These are phyloP conservation scores for Catocala nupta DNA, from an alignment of 2,888 invertebrate genomes.

Conservation along the genomic window DNA sequence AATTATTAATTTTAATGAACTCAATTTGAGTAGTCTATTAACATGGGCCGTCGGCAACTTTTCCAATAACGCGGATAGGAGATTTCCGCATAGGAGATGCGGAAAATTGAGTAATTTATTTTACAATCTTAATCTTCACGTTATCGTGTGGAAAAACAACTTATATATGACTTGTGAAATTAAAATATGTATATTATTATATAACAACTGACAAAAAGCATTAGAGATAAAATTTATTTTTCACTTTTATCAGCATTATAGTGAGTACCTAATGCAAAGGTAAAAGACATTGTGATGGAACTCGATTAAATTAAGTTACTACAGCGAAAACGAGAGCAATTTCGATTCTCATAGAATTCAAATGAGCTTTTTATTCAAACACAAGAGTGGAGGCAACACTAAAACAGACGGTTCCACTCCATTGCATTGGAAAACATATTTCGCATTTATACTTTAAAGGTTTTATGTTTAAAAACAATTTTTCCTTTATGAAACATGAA, in stretches of 20 bases:
- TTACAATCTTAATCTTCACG: conserved; percentile 65
- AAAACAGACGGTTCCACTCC: conserved; percentile 75
- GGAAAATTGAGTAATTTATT: conserved; percentile 70
- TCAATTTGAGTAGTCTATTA: conserved; percentile 76
- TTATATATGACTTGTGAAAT: conserved; percentile 40
- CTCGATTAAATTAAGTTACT: conserved; percentile 86
- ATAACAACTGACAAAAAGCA: conserved; percentile 30
- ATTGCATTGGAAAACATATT: conserved; percentile 65
- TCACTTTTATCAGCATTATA: conserved; percentile 62
- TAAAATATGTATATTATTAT: conserved; percentile 33
- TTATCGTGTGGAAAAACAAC: conserved; percentile 51
- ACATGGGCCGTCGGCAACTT: conserved; percentile 64
- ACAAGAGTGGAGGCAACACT: conserved; percentile 74
- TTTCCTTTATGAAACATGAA: neutral
- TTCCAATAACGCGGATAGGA: conserved; percentile 60
- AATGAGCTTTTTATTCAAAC: conserved; percentile 87
- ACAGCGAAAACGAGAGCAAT: conserved; percentile 83
- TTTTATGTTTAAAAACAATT: conserved; percentile 36
- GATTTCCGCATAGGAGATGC: no score
- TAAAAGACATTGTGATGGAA: conserved; percentile 78
- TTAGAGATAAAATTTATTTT: conserved; percentile 49
- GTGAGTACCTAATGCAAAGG: conserved; percentile 74
- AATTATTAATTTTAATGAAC: conserved; percentile 78
- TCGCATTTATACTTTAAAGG: conserved; percentile 61
- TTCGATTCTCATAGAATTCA: conserved; percentile 86